phyloP scores from a whole-genome alignment of 2,113 vertebrate species.

The Otus sunia region DNA sequence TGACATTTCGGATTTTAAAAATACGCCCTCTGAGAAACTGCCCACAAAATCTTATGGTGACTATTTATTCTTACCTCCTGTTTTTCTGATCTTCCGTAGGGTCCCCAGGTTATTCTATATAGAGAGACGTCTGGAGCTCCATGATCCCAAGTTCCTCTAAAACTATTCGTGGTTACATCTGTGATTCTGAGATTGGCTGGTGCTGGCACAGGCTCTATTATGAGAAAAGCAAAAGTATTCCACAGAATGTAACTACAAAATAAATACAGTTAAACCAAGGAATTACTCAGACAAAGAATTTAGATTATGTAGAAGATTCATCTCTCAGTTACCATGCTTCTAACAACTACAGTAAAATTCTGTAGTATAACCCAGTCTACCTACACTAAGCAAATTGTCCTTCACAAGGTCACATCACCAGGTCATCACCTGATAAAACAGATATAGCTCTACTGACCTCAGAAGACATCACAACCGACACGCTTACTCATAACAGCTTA shows the following conservation, averaged over 20 bases:
- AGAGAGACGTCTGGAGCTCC: constrained; percentile 90
- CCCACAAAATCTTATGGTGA: background rate
- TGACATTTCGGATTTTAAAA: background rate
- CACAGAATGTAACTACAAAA: background rate
- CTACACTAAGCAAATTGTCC: background rate
- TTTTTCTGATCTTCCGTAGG: constrained; percentile 71
- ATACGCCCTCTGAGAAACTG: background rate
- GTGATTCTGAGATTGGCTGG: constrained; percentile 87
- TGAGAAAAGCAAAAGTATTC: background rate
- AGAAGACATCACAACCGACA: background rate
- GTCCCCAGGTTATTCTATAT: constrained; percentile 87
- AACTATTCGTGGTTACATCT: constrained; percentile 84
- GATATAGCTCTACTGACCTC: background rate
- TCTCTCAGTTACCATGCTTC: background rate
- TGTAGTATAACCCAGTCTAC: background rate
- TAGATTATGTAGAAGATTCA: background rate
- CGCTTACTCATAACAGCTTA: background rate
- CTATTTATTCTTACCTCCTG: constrained; percentile 64
- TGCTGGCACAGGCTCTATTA: constrained; percentile 83
- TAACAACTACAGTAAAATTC: background rate
- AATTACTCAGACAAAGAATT: background rate
- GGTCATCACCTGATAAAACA: background rate
- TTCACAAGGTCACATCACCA: background rate
- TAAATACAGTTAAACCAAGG: background rate
- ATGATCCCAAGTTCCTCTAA: constrained; percentile 91